These are phyloP conservation scores for Ageneiosus marmoratus DNA, from an alignment of 2,113 vertebrate genomes.

Conservation along the genomic window DNA sequence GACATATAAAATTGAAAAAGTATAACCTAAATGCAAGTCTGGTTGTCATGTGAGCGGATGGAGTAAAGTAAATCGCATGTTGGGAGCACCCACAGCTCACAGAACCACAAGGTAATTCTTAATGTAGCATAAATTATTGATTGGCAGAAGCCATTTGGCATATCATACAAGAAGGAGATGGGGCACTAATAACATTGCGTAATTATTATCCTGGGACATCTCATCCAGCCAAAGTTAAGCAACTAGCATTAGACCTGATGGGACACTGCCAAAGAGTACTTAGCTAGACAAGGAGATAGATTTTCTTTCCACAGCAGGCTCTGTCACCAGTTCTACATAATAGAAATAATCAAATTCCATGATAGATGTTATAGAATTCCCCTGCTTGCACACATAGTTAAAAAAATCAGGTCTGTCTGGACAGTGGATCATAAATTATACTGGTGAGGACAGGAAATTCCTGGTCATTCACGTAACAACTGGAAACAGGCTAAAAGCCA, in stretches of 20 bases:
- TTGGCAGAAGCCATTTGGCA: slow-evolving; percentile 21
- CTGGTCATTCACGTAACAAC: slow-evolving; percentile 48
- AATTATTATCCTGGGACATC: slow-evolving; percentile 27
- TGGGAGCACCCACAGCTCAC: background rate
- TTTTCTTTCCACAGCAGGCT: background rate
- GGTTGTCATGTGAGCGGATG: background rate
- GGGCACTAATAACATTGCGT: slow-evolving; percentile 15
- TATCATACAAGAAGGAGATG: background rate
- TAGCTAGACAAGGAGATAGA: background rate
- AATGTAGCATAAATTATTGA: slow-evolving; percentile 43
- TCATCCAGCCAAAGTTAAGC: background rate
- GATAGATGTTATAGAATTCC: slow-evolving; percentile 1
- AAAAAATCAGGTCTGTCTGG: slow-evolving; percentile 10
- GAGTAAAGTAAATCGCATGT: slow-evolving; percentile 25
- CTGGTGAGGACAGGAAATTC: slow-evolving; percentile 52
- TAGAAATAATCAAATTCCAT: background rate
- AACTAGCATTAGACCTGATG: background rate
- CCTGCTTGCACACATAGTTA: background rate
- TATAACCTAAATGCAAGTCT: background rate
- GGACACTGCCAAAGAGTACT: background rate
- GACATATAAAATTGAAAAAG: background rate
- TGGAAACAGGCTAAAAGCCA: slow-evolving; percentile 55
- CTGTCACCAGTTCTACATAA: background rate
- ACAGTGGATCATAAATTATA: slow-evolving; percentile 27
- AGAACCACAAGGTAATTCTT: slow-evolving; percentile 17